Base-by-base conservation (phyloP, 2,888 invertebrate genomes). In the Brenthis hecate region DNA sequence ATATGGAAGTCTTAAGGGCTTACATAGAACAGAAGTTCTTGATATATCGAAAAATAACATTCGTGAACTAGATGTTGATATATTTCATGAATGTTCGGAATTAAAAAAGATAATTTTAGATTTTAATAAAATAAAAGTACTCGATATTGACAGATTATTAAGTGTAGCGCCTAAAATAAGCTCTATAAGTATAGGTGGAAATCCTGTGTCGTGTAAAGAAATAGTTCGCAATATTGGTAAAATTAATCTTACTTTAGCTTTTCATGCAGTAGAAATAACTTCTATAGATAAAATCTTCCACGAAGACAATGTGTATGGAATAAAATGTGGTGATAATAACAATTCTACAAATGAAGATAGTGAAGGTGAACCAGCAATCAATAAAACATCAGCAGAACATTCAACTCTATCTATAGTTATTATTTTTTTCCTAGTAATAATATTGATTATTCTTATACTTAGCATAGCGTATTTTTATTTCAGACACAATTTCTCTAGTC, bases 231-330 rank as follows among this genome's bases (percentile, higher is more conserved):
- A 79, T 74, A 78, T 85, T 13, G 85, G 79, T 60, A 77, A 77
- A 51, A 71, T 79, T n/a, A 82, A 84, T 65, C 79, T 73, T 50
- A 80, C 78, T 50, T 65, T 69, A 56, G 72, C 77, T 43, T 66
- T 72, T 43, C 75, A 78, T 58, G 77, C 80, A 19, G 77, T 90
- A 3, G 83, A 85, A 71, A 83, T 92, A 1, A 91, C 91, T 19
- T 86, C 91, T 8, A 79, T 89, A 14, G 80, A 92, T 69, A 89
- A 89, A 77, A 78, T 91, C 62, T 91, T 82, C 73, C 88, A 91
- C 48, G 91, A 91, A 69, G 92, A 92, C 63, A 92, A 92, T 73
- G 92, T 91, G 0, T 82, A 89, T 72, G 91, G 91, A 11, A 91
- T 92, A 28, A 81, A 80, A 75, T 92, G 91, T 79, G 91, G 92